These are phyloP conservation scores for Ceratosolen solmsi DNA, from an alignment of 1,140 invertebrate genomes.

Conservation along the genomic window DNA sequence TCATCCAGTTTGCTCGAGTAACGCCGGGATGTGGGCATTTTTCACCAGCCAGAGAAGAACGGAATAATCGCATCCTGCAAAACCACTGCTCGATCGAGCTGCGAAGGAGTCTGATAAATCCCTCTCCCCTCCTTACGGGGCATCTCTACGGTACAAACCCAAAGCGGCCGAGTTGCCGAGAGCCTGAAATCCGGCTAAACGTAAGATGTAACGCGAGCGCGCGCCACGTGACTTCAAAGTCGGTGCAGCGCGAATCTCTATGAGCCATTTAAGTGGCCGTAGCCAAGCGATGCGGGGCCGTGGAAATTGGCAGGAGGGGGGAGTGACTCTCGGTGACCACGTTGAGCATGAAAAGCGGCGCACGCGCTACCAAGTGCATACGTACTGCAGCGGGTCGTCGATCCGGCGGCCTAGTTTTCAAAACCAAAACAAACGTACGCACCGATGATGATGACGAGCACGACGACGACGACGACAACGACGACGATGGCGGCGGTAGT, in stretches of 20 bases:
- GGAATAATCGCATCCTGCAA: too few relatives aligned
- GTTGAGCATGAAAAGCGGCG: not conserved
- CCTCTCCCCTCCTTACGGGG: too few relatives aligned
- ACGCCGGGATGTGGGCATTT: too few relatives aligned
- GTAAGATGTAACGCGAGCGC: not conserved
- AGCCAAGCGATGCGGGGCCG: too few relatives aligned
- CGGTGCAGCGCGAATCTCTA: too few relatives aligned
- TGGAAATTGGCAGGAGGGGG: not conserved
- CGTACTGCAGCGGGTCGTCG: conserved; percentile 54
- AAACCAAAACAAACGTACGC: conserved; percentile 67
- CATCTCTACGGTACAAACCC: too few relatives aligned
- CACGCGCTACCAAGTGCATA: conserved; percentile 8
- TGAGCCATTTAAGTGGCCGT: not conserved
- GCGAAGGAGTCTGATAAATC: too few relatives aligned
- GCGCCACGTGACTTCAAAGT: not conserved
- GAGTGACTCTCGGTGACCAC: not conserved
- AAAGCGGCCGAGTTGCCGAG: not conserved
- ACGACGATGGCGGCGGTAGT: too few relatives aligned
- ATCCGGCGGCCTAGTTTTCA: conserved; percentile 68
- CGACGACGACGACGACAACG: too few relatives aligned
- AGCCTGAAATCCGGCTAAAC: not conserved
- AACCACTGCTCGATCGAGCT: too few relatives aligned
- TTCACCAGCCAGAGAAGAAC: too few relatives aligned
- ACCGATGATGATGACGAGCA: not conserved
- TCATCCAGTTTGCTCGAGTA: too few relatives aligned